A percentile compares a stretch with the other conserved stretches of the same genome.
Conservation (phyloP, 2,888 invertebrate species). For the Megamerina dolium region DNA sequence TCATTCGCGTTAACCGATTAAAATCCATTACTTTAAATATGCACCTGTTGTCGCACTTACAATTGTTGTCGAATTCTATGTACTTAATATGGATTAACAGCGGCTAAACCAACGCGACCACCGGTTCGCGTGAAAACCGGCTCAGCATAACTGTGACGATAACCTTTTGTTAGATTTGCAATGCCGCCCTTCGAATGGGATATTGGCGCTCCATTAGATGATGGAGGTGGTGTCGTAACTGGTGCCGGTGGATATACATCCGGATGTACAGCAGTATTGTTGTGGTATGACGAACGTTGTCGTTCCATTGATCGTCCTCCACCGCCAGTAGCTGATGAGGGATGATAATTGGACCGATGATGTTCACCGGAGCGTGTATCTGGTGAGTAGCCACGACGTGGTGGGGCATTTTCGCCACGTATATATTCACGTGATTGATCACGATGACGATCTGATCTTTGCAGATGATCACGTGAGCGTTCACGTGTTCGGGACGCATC, state of each 20-base stretch:
- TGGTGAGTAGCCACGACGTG: slow-evolving; percentile 23
- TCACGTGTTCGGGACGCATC: slow-evolving; percentile 12
- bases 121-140: slow-evolving; percentile 44
- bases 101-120: slow-evolving; percentile 48
- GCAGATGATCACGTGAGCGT: slow-evolving; percentile 14
- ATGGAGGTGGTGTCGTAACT: slow-evolving; percentile 32
- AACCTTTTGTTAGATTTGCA: slow-evolving; percentile 45
- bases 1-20: too few species aligned
- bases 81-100: slow-evolving; percentile 46
- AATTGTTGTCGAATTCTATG: too few species aligned
- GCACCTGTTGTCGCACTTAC: too few species aligned
- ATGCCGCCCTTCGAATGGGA: slow-evolving; percentile 39
- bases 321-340: too few species aligned
- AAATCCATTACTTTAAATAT: too few species aligned
- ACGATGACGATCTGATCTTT: slow-evolving; percentile 13
- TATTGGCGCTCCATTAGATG: slow-evolving; percentile 22
- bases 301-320: slow-evolving; percentile 22
- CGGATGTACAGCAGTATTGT: too few species aligned
- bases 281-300: slow-evolving; percentile 15
- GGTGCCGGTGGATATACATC: slow-evolving; percentile 30
- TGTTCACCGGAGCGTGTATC: slow-evolving; percentile 20
- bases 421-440: slow-evolving; percentile 22
- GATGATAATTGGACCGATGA: slow-evolving; percentile 13
- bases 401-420: slow-evolving; percentile 7
- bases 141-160: slow-evolving; percentile 49